A percentile compares a stretch with the other conserved stretches of the same genome.
These are phyloP conservation scores for Pimephales promelas DNA, from an alignment of 2,113 vertebrate species.

Conservation along the genomic window DNA sequence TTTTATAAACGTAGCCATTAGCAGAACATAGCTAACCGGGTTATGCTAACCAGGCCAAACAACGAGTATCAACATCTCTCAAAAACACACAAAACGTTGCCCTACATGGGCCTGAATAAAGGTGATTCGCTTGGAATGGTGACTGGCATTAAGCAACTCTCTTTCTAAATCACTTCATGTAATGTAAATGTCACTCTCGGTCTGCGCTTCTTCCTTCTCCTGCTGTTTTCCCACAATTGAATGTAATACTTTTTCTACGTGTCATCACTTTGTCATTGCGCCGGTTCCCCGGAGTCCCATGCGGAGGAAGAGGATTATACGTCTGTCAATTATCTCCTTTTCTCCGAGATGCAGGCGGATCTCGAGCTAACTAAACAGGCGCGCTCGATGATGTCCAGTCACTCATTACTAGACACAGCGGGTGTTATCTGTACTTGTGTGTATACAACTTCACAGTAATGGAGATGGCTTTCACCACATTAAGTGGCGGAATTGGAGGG, in stretches of 20 bases:
- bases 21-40: neutral
- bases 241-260: conserved; percentile 36
- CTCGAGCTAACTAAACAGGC: conserved; percentile 38
- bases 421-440: neutral
- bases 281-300: conserved; percentile 39
- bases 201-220: neutral
- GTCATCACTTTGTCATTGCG: conserved; percentile 49
- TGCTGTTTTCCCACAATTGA: conserved; percentile 44
- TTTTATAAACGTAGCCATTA: neutral
- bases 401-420: conserved; percentile 47
- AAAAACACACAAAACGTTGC: neutral
- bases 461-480: conserved; percentile 22
- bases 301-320: conserved; percentile 55
- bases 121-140: neutral
- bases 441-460: conserved; percentile 11
- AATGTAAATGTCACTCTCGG: conserved; percentile 32
- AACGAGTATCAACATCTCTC: neutral
- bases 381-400: conserved; percentile 31
- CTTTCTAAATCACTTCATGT: conserved; percentile 22
- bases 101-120: neutral
- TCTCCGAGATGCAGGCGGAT: conserved; percentile 34
- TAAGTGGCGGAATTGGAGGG: conserved; percentile 8
- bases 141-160: neutral
- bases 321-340: conserved; percentile 56
- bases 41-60: neutral